These are phyloP conservation scores for Siniperca undulata DNA, from an alignment of 2,797 vertebrate species.

Conservation along the genomic window DNA sequence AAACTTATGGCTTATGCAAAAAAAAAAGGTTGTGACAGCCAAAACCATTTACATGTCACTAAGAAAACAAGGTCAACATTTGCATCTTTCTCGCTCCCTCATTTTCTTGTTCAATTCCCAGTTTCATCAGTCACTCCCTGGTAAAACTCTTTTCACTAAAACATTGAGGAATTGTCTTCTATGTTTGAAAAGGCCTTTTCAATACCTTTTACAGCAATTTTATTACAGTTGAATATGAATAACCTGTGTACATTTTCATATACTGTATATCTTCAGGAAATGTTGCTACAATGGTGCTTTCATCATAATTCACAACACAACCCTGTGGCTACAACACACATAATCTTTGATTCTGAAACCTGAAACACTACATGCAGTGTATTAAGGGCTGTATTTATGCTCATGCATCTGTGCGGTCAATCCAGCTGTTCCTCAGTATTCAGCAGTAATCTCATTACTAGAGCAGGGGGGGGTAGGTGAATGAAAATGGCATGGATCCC, in stretches of 20 bases:
- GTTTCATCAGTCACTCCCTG: slow-evolving; percentile 13
- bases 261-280: background rate
- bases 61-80: slow-evolving; percentile 72
- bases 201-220: slow-evolving; percentile 6
- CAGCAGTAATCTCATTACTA: slow-evolving; percentile 61
- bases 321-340: background rate
- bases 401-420: slow-evolving; percentile 46
- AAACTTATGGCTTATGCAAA: slow-evolving; percentile 60
- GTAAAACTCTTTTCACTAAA: slow-evolving; percentile 17
- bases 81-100: slow-evolving; percentile 59
- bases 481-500: slow-evolving; percentile 70
- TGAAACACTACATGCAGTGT: slow-evolving; percentile 26
- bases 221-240: background rate
- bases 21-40: slow-evolving; percentile 44
- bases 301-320: slow-evolving; percentile 35
- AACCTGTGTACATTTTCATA: background rate
- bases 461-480: slow-evolving; percentile 47
- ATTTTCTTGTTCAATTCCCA: background rate
- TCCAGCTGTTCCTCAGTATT: slow-evolving; percentile 71
- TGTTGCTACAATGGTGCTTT: slow-evolving; percentile 15
- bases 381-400: slow-evolving; percentile 17
- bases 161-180: background rate
- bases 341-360: slow-evolving; percentile 18
- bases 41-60: slow-evolving; percentile 73
- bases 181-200: slow-evolving; percentile 1